Evolutionary conservation across 2,797 vertebrate genomes (phyloP), one percentile per base, ranked within the genome.

Genomic region (Steatocranus sp.): DNA sequence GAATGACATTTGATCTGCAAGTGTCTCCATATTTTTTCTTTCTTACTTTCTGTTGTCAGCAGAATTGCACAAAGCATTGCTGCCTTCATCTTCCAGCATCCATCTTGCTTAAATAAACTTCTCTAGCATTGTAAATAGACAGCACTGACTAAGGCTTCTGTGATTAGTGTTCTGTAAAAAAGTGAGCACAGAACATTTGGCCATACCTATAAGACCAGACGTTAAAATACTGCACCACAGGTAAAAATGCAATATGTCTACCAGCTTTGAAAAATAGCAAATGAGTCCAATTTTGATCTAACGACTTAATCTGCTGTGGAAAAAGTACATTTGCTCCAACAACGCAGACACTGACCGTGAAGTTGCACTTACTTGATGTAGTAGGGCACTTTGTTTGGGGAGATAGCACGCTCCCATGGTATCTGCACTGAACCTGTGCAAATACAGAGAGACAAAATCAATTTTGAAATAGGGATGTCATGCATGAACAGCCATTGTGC

Each of bases 311-410:
- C 54, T 30, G 46, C 9, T 5, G 18, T 34, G 46, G 50, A 79
- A 75, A 81, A 68, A 68, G 32, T 48, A 38, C 30, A 86, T 56
- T 79, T 11, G 48, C 25, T 70, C 11, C 9, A 3, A 75, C 12
- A 12, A 43, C 7, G 38, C 75, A 80, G 38, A 74, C 74, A 74
- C 56, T 79, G 76, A 89, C 79, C 79, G n/a, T 80, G 66, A 77
- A 20, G 83, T 77, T 92, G 20, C 53, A 95, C 98, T 99, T 95
- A 99, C 98, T 99, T 99, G 96, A 99, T 99, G 93, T 99, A 99
- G 93, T 99, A 99, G 27, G 98, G 98, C 94, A 99, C 98, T 97
- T 99, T 99, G 95, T 99, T 99, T 73, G 98, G 98, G 86, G 98
- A 99, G 93, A 99, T 99, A 91, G 98, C 98, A 90, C 98, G 96